A percentile compares a stretch with the other conserved stretches of the same genome.
These are phyloP conservation scores for Pyrgus malvae DNA, from an alignment of 2,888 invertebrate genomes.

Conservation along the genomic window DNA sequence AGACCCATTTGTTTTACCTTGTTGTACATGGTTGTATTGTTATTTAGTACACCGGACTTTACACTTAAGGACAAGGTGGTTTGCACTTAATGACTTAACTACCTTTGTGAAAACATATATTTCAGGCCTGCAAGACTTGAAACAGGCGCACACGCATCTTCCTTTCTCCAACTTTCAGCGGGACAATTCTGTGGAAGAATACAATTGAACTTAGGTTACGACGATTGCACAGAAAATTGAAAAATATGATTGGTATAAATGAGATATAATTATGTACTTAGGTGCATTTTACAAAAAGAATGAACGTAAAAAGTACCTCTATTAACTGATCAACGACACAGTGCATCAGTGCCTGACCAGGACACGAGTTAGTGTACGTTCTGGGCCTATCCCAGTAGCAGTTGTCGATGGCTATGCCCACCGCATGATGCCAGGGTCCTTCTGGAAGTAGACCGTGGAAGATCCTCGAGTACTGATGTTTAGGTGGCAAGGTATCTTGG, in stretches of 20 bases:
- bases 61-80: no score
- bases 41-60: no score
- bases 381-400: constrained; percentile 53
- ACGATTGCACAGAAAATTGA: neutral
- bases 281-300: neutral
- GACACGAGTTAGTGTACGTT: constrained; percentile 59
- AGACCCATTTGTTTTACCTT: no score
- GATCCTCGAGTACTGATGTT: constrained; percentile 38
- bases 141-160: constrained; percentile 58
- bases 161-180: constrained; percentile 41
- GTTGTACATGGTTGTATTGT: no score
- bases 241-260: neutral
- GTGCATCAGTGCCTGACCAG: constrained; percentile 64
- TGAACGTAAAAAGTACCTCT: constrained; percentile 39
- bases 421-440: constrained; percentile 50
- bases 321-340: constrained; percentile 66
- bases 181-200: constrained; percentile 58
- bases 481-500: constrained; percentile 46
- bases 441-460: constrained; percentile 47
- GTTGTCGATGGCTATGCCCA: constrained; percentile 42
- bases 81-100: constrained; percentile 16
- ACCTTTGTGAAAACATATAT: constrained; percentile 69
- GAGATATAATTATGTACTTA: neutral
- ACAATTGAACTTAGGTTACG: neutral
- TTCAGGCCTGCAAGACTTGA: constrained; percentile 53